Evolutionary conservation across 37 sponge, comb jelly and placozoan genomes (phyloP), one percentile per base, ranked within the genome.

Genomic region (Beroe ovata): DNA sequence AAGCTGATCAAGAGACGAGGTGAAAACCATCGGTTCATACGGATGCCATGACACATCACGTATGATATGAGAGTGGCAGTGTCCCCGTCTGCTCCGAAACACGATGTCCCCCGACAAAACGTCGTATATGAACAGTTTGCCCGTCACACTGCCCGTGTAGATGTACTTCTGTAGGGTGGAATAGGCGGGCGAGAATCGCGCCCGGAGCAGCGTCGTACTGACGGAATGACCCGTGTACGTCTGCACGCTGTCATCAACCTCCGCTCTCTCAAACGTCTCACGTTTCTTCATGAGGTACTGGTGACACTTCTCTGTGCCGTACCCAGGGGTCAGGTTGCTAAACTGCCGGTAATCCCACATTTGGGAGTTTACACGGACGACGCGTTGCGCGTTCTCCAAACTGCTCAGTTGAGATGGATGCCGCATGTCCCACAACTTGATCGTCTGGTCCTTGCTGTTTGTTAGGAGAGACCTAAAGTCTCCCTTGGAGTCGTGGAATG

Each of bases 381-480:
- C 37, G 19, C 33, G 30, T 0, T 93, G 96, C 0, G 93, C 93
- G 32, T 26, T 23, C 33, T 11, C n/a, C 54, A 77, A 2, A 0
- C 62, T 93, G n/a, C 91, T 90, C 26, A 29, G 33, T 4, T 38
- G 29, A 21, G 92, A 92, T 42, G 93, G 92, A 33, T 88, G 88
- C n/a, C 97, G 89, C 29, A 92, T 35, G 71, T 96, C 97, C 97
- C 97, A 96, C 72, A 96, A 71, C 62, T 96, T 96, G 30, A 94
- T 92, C 28, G 92, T 81, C 89, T 96, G 97, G 62, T 96, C 97
- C 88, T 96, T 96, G 60, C 92, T 92, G 91, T 96, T 96, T 35
- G 95, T 93, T 61, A 96, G 91, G 29, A 96, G 72, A 81, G 94
- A 91, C 2, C 94, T 77, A 22, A 89, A 89, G 54, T 94, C 95